A percentile compares a stretch with the other conserved stretches of the same genome.
Evolutionary conservation across 1,140 invertebrate species (phyloP).

Genomic region (Colletes gigas): DNA sequence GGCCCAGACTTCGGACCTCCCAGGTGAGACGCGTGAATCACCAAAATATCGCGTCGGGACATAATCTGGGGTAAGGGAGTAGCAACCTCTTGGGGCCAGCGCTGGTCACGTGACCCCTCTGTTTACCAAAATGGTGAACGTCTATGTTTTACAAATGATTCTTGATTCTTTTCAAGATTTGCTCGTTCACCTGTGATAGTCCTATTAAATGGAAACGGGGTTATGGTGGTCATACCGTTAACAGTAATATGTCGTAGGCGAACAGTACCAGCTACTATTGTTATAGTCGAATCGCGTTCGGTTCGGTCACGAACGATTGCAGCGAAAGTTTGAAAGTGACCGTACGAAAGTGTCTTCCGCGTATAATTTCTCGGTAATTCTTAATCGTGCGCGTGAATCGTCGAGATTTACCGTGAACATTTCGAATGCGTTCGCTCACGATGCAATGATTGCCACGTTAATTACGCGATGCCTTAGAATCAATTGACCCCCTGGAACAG

Average conservation of each 20-base stretch:
- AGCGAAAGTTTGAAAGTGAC: conserved; percentile 56
- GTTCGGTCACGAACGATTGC: conserved; percentile 32
- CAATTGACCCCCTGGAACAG: conserved; percentile 3
- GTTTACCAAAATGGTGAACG: conserved; percentile 80
- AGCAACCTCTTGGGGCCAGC: conserved; percentile 65
- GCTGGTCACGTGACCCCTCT: conserved; percentile 76
- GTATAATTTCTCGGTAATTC: conserved; percentile 11
- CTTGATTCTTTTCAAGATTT: conserved; percentile 22
- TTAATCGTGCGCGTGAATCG: not conserved
- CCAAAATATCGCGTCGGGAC: conserved; percentile 30
- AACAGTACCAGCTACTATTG: not conserved
- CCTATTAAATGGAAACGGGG: not conserved
- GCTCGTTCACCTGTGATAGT: conserved; percentile 16
- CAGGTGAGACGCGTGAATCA: conserved; percentile 62
- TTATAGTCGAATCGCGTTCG: conserved; percentile 19
- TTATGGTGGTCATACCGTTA: conserved; percentile 29
- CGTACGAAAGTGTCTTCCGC: conserved; percentile 43
- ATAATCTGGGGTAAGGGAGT: conserved; percentile 68
- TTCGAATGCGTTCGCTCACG: conserved; percentile 6
- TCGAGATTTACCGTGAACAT: not conserved
- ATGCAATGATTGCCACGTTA: conserved; percentile 29
- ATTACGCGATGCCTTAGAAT: not conserved
- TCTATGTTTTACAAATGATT: conserved; percentile 67
- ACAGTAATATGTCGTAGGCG: conserved; percentile 14
- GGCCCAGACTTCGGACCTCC: conserved; percentile 59